Base-by-base conservation (phyloP, 2,888 invertebrate species). In the Thumatha senex region DNA sequence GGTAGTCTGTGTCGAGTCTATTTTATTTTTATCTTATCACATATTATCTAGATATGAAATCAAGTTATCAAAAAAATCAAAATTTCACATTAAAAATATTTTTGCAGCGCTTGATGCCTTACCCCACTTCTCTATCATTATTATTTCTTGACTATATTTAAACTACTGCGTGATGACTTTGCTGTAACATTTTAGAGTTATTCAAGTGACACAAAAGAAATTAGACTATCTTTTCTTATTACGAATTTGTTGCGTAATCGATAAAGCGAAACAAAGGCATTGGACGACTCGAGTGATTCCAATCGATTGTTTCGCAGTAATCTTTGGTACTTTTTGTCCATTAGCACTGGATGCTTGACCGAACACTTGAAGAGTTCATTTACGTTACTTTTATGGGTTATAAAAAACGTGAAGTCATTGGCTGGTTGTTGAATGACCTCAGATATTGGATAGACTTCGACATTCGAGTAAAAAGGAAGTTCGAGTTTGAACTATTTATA, bases 261-360 rank as follows among this genome's bases (percentile, higher is more conserved):
- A 74, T 75, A 71, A 77, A 82, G 81, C 76, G 80, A 82, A 78
- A 72, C 74, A 71, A 76, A 76, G 61, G 30, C 51, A 46, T 46
- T 57, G 44, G 49, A 64, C 63, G 70, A 73, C 67, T 63, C 75
- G 69, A 72, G 72, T 78, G 75, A 56, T 59, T 62, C 76, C 67
- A 80, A 86, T 82, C 78, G 74, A 82, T 86, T 53, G 72, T 57
- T 48, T 60, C 75, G 66, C 67, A 66, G 67, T 67, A 64, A 66
- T 67, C 70, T 55, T 30, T 57, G 61, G 62, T 40, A 50, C 56
- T 77, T 78, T 76, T 76, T 76, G 66, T 70, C 61, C 54, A 60
- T 64, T 72, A 61, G 60, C 40, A 55, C 58, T 67, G 62, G 68
- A 72, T 65, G 72, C 68, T 71, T 71, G 69, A 74, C 72, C 72